Evolutionary conservation across 2,113 vertebrate genomes (phyloP).

Genomic region (Caranx melampygus): DNA sequence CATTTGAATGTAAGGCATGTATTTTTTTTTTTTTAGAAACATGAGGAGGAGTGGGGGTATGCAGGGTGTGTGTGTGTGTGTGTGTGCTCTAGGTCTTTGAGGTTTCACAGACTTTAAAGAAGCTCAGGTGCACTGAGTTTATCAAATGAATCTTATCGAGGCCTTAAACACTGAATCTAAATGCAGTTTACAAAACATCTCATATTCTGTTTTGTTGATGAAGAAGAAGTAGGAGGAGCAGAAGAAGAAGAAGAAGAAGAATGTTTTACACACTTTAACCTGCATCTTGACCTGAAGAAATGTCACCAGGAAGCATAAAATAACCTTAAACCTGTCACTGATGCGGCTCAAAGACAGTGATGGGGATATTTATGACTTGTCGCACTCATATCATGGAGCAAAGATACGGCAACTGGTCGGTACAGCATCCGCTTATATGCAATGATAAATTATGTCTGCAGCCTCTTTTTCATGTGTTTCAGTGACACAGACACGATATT

Average conservation of each 20-base stretch:
- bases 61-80: conserved; percentile 6
- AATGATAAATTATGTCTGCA: background rate
- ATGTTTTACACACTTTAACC: background rate
- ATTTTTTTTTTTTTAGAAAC: background rate
- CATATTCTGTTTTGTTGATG: background rate
- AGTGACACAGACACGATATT: background rate
- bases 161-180: background rate
- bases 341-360: background rate
- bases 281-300: background rate
- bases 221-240: too few relatives aligned
- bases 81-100: conserved; percentile 15
- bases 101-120: background rate
- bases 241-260: too few relatives aligned
- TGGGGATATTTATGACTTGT: too few relatives aligned
- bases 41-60: background rate
- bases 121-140: background rate
- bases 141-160: background rate
- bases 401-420: too few relatives aligned
- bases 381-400: too few relatives aligned
- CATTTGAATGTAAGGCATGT: conserved; percentile 25
- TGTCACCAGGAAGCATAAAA: background rate
- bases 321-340: too few relatives aligned
- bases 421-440: too few relatives aligned
- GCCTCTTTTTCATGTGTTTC: background rate
- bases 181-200: too few relatives aligned